phyloP scores from a whole-genome alignment of 2,113 vertebrate species.

The Apistogramma diplotaenia region DNA sequence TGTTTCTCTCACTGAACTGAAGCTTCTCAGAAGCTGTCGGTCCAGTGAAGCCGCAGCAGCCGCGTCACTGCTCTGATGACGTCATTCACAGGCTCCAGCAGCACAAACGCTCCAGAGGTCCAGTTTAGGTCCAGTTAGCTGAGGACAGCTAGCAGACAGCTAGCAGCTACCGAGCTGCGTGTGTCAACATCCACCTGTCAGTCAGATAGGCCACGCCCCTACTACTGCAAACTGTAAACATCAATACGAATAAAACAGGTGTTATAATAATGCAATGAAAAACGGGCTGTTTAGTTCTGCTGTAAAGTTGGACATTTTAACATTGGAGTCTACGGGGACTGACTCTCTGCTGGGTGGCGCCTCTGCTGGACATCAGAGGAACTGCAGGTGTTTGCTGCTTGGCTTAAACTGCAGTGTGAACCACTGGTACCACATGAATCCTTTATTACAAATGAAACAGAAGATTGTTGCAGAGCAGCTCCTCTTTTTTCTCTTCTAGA shows the following conservation, averaged over 20 bases:
- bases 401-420: background rate
- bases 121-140: too few relatives aligned
- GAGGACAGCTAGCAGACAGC: too few relatives aligned
- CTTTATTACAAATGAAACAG: background rate
- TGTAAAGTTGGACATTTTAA: background rate
- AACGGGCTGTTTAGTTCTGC: background rate
- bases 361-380: background rate
- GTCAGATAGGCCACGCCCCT: too few relatives aligned
- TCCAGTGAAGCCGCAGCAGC: too few relatives aligned
- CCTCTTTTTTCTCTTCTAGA: too few relatives aligned
- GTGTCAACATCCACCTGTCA: too few relatives aligned
- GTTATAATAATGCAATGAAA: background rate
- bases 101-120: background rate
- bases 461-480: too few relatives aligned
- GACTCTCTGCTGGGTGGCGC: background rate
- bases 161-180: too few relatives aligned
- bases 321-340: background rate
- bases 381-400: background rate
- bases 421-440: background rate
- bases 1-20: too few relatives aligned
- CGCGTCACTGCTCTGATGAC: too few relatives aligned
- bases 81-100: too few relatives aligned
- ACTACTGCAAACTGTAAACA: background rate
- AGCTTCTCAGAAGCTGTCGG: too few relatives aligned
- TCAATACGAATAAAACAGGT: background rate